Conservation (phyloP, 2,888 invertebrate species). For the Ichneumoninae sp. region DNA sequence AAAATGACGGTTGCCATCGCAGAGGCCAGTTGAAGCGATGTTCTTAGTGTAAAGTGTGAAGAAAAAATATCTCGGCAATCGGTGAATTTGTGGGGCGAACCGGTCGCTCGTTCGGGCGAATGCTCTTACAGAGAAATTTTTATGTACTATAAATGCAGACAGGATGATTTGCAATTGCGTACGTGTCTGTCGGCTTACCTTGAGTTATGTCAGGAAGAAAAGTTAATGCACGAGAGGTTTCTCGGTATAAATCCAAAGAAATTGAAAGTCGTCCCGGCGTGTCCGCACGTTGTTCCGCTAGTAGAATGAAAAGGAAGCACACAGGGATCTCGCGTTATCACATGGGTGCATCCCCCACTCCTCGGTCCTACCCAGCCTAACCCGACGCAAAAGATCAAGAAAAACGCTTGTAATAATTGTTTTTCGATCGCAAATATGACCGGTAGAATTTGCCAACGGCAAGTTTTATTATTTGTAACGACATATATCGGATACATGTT, state of each 20-base stretch:
- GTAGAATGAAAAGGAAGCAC: constrained; percentile 67
- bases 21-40: background rate
- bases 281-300: constrained; percentile 75
- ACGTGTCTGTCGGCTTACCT: constrained; percentile 69
- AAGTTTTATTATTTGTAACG: constrained; percentile 1
- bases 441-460: constrained; percentile 27
- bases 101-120: constrained; percentile 22
- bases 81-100: constrained; percentile 27
- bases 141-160: constrained; percentile 2
- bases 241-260: constrained; percentile 64
- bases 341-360: constrained; percentile 58
- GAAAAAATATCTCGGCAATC: constrained; percentile 24
- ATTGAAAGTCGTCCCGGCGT: constrained; percentile 73
- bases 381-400: constrained; percentile 30
- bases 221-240: constrained; percentile 12
- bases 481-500: background rate
- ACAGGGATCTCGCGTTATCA: constrained; percentile 62
- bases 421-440: constrained; percentile 36
- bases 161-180: constrained; percentile 2
- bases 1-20: background rate
- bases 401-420: constrained; percentile 25
- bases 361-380: constrained; percentile 56
- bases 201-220: constrained; percentile 58
- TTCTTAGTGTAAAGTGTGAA: background rate
- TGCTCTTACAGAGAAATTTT: background rate